These are phyloP conservation scores for Drosophila subsilvestris DNA, from an alignment of 2,888 invertebrate genomes.

Conservation along the genomic window DNA sequence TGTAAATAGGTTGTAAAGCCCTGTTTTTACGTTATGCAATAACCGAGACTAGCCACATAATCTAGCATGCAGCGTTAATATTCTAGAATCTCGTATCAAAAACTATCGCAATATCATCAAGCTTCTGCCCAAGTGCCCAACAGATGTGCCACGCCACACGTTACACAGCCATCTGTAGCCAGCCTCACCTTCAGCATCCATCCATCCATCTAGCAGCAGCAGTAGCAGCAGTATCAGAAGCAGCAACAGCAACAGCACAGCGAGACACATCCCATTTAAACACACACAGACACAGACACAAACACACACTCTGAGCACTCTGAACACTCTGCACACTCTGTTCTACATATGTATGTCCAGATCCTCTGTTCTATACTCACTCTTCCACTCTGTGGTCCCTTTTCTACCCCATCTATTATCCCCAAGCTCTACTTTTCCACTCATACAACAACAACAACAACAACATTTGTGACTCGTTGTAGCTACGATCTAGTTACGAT, in stretches of 20 bases:
- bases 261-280: not conserved
- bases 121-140: conserved; percentile 19
- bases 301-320: too few relatives aligned
- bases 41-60: conserved; percentile 54
- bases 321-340: not conserved
- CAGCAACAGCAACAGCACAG: not conserved
- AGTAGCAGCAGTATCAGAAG: too few relatives aligned
- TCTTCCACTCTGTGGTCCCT: not conserved
- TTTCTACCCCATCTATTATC: not conserved
- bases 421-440: not conserved
- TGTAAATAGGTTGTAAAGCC: conserved; percentile 84
- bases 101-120: conserved; percentile 62
- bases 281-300: too few relatives aligned
- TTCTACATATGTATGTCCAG: too few relatives aligned
- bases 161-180: conserved; percentile 6
- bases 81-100: conserved; percentile 83
- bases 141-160: not conserved
- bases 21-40: conserved; percentile 81
- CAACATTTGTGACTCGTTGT: conserved; percentile 27
- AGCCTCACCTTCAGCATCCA: not conserved
- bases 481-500: not conserved
- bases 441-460: not conserved
- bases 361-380: not conserved
- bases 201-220: not conserved
- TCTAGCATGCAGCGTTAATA: conserved; percentile 78